Conservation (phyloP, 2,888 invertebrate species). For the Poecilus cupreus region DNA sequence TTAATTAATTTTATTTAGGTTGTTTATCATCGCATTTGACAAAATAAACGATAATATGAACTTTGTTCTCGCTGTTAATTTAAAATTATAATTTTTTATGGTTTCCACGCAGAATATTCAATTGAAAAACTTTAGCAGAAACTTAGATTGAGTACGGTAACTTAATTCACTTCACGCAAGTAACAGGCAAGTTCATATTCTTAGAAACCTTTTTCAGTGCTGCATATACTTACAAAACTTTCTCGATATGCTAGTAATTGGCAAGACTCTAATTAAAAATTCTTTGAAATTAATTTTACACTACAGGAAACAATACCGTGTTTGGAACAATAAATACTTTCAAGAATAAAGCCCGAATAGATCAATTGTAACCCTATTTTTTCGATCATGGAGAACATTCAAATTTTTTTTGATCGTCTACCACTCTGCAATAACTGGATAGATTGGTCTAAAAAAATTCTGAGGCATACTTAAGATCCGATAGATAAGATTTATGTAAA, state of each 20-base stretch:
- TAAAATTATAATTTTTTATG: conserved; percentile 6
- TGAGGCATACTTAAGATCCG: too few species aligned
- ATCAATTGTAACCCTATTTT: too few species aligned
- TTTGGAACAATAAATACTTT: not conserved
- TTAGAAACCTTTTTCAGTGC: not conserved
- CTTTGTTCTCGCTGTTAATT: not conserved
- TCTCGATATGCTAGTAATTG: conserved; percentile 31
- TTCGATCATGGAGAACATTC: too few species aligned
- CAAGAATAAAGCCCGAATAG: too few species aligned
- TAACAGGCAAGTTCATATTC: conserved; percentile 6
- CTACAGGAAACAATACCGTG: not conserved
- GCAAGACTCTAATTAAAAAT: conserved; percentile 31
- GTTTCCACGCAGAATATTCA: not conserved
- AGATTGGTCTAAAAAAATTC: too few species aligned
- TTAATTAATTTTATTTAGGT: not conserved
- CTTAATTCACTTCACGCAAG: conserved; percentile 1
- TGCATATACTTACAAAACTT: conserved; percentile 24
- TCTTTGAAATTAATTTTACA: conserved; percentile 18
- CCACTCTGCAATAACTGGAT: too few species aligned
- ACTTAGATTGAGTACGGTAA: conserved; percentile 32
- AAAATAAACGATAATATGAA: too few species aligned
- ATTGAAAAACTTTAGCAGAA: conserved; percentile 16
- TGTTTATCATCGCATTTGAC: not conserved
- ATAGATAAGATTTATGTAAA: too few species aligned
- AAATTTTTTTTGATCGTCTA: too few species aligned